Evolutionary conservation across 2,888 invertebrate species (phyloP).

Genomic region (Loripinus fragilis): DNA sequence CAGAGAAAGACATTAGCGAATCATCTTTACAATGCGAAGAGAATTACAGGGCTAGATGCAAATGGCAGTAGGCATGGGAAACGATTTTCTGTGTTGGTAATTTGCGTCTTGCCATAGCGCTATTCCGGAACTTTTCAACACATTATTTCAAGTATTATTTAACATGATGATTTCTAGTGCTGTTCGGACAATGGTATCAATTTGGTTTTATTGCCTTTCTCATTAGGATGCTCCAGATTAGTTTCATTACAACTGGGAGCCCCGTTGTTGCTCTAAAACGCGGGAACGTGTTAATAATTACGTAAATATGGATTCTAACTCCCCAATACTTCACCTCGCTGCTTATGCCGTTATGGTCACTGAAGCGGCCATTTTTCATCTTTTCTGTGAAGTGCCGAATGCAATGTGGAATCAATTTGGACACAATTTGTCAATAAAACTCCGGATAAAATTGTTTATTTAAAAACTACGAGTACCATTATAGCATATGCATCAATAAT

Average conservation of each 20-base stretch:
- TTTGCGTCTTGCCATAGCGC: constrained; percentile 37
- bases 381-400: not conserved
- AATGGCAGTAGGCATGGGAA: constrained; percentile 30
- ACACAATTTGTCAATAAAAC: not conserved
- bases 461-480: too few species aligned
- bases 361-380: not conserved
- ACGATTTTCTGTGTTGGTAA: constrained; percentile 39
- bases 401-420: not conserved
- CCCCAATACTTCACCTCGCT: not conserved
- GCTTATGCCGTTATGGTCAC: not conserved
- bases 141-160: constrained; percentile 38
- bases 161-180: constrained; percentile 42
- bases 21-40: constrained; percentile 37
- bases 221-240: constrained; percentile 40
- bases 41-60: constrained; percentile 29
- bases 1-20: constrained; percentile 39
- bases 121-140: constrained; percentile 38
- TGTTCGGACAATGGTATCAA: constrained; percentile 50
- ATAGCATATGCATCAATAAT: too few species aligned
- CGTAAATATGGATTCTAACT: constrained; percentile 45
- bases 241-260: constrained; percentile 45
- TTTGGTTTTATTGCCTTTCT: constrained; percentile 55
- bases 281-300: constrained; percentile 52
- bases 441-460: too few species aligned
- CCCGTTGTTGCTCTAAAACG: constrained; percentile 44